These are phyloP conservation scores for Ammospiza maritima DNA, from an alignment of 2,797 vertebrate genomes.

Conservation along the genomic window DNA sequence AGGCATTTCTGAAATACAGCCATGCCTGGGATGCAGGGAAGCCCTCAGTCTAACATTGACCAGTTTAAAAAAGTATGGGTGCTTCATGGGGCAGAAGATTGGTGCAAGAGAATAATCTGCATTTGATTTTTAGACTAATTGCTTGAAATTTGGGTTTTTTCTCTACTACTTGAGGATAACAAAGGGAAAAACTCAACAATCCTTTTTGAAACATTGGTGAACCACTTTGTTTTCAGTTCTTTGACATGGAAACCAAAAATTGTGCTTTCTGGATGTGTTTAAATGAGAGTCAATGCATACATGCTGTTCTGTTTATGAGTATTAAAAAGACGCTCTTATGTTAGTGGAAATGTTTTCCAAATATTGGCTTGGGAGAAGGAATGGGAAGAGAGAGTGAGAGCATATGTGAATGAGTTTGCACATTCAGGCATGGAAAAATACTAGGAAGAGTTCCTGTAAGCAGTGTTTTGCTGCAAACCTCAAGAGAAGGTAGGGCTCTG, in stretches of 20 bases:
- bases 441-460: conserved; percentile 5
- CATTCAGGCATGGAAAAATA: conserved; percentile 65
- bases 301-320: background rate
- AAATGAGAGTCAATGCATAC: background rate
- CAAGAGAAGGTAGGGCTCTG: conserved; percentile 49
- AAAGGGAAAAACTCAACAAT: background rate
- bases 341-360: conserved; percentile 45
- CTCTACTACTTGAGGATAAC: background rate
- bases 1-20: background rate
- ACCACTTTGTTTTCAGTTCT: conserved; percentile 25
- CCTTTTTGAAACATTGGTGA: background rate
- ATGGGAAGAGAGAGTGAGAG: background rate
- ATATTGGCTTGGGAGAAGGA: conserved; percentile 14
- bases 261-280: conserved; percentile 33
- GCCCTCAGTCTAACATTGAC: background rate
- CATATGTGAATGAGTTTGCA: background rate
- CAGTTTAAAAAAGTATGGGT: background rate
- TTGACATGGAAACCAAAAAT: background rate
- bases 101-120: background rate
- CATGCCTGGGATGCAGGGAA: accelerated
- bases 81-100: background rate
- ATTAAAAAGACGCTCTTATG: conserved; percentile 54
- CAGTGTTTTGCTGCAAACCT: conserved; percentile 24
- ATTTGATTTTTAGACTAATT: background rate
- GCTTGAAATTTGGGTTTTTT: background rate